These are phyloP conservation scores for Pachymerium ferrugineum DNA, from an alignment of 2,888 invertebrate genomes.

Conservation along the genomic window DNA sequence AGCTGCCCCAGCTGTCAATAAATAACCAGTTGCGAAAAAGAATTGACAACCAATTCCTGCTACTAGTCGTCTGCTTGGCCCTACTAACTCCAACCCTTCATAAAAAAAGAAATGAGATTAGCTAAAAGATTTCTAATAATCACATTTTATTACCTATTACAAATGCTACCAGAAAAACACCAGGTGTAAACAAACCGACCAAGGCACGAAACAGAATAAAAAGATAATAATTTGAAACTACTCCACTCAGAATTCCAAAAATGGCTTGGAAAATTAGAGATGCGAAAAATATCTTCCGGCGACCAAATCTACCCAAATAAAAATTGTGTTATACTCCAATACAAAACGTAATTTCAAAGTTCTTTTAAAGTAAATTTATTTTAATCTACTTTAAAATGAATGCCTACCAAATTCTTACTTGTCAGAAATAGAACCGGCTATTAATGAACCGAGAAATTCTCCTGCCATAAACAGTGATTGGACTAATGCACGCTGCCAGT, in stretches of 20 bases:
- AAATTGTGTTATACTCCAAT: neutral
- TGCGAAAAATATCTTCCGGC: conserved; percentile 56
- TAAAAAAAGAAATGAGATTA: neutral
- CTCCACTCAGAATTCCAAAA: conserved; percentile 55
- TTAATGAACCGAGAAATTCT: conserved; percentile 57
- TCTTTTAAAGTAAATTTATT: neutral
- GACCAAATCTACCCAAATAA: conserved; percentile 54
- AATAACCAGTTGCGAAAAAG: conserved; percentile 66
- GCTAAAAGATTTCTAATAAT: neutral
- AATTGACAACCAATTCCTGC: conserved; percentile 65
- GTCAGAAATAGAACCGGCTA: conserved; percentile 59
- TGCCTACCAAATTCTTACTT: conserved; percentile 47
- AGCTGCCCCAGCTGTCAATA: conserved; percentile 61
- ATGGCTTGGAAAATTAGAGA: conserved; percentile 56
- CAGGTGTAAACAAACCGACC: conserved; percentile 65
- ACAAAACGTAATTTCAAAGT: neutral
- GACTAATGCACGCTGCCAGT: conserved; percentile 58
- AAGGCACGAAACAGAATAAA: conserved; percentile 55
- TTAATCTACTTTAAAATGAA: neutral
- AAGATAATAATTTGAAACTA: conserved; percentile 54
- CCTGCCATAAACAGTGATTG: conserved; percentile 61
- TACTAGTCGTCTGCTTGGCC: conserved; percentile 64
- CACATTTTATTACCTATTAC: conserved; percentile 59
- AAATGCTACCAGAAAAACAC: conserved; percentile 70
- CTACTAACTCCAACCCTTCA: conserved; percentile 68